Evolutionary conservation across 2,888 invertebrate species (phyloP).

Genomic region (Rhagonycha fulva): DNA sequence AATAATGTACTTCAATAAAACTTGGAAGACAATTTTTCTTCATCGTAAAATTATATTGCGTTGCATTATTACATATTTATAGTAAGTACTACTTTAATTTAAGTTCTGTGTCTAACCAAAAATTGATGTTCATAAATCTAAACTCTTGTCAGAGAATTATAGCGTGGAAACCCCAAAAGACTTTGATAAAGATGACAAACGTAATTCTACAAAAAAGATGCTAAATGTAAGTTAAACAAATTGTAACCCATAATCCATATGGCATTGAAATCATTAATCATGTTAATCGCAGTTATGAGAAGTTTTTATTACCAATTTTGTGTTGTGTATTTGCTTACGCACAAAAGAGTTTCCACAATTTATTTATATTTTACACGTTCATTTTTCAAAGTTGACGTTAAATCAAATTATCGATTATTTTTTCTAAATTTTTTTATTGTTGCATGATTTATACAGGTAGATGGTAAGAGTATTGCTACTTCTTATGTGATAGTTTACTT

Average conservation of each 20-base stretch:
- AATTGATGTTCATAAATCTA: constrained; percentile 13
- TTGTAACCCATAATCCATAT: neutral
- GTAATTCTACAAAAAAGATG: constrained; percentile 9
- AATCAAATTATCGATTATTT: neutral
- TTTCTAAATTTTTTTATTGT: neutral
- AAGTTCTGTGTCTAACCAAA: constrained; percentile 7
- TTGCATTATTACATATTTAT: constrained; percentile 12
- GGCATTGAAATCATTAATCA: neutral
- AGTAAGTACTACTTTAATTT: constrained; percentile 6
- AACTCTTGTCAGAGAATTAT: constrained; percentile 17
- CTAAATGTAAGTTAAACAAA: constrained; percentile 14
- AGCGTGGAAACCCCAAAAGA: constrained; percentile 2
- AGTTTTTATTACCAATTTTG: neutral
- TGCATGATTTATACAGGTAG: neutral
- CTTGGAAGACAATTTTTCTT: neutral
- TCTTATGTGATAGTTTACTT: constrained; percentile 11
- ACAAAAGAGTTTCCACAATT: neutral
- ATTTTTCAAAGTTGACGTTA: neutral
- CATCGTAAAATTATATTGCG: constrained; percentile 4
- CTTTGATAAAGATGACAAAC: constrained; percentile 17
- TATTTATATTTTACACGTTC: neutral
- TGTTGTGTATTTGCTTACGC: neutral
- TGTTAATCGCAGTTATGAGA: neutral
- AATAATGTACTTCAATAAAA: neutral
- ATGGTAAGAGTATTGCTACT: neutral